phyloP scores from a whole-genome alignment of 2,888 invertebrate species.

The Oxycera nigricornis region DNA sequence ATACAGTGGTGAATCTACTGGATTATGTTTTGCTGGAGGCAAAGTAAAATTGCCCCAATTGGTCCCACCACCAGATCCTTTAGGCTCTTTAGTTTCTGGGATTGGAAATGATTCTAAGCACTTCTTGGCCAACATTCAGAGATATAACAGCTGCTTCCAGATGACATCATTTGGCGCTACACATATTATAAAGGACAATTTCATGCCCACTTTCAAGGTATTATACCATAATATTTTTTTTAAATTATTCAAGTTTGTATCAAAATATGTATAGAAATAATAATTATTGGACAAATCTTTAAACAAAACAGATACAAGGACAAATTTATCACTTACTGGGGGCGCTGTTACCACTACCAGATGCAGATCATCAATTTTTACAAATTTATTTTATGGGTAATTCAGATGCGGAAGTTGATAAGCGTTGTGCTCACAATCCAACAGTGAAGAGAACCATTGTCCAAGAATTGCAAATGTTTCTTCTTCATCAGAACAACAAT shows the following conservation, averaged over 20 bases:
- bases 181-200: neutral
- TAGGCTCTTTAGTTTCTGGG: neutral
- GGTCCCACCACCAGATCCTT: too few relatives aligned
- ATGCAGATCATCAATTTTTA: neutral
- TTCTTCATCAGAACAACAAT: conserved; percentile 21
- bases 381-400: conserved; percentile 1
- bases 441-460: conserved; percentile 32
- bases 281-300: neutral
- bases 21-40: conserved; percentile 39
- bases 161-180: neutral
- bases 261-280: neutral
- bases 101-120: neutral
- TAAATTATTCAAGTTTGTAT: too few relatives aligned
- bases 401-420: conserved; percentile 16
- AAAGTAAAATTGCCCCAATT: conserved; percentile 46
- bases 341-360: neutral
- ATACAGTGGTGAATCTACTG: too few relatives aligned
- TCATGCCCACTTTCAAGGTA: neutral
- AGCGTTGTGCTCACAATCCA: conserved; percentile 38
- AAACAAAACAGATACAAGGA: neutral
- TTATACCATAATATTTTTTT: neutral
- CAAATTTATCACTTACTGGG: neutral
- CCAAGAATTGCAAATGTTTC: conserved; percentile 37
- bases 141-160: neutral
- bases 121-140: neutral